Evolutionary conservation across 2,113 vertebrate genomes (phyloP), one percentile per base, ranked within the genome.

Genomic region (Gopherus flavomarginatus): DNA sequence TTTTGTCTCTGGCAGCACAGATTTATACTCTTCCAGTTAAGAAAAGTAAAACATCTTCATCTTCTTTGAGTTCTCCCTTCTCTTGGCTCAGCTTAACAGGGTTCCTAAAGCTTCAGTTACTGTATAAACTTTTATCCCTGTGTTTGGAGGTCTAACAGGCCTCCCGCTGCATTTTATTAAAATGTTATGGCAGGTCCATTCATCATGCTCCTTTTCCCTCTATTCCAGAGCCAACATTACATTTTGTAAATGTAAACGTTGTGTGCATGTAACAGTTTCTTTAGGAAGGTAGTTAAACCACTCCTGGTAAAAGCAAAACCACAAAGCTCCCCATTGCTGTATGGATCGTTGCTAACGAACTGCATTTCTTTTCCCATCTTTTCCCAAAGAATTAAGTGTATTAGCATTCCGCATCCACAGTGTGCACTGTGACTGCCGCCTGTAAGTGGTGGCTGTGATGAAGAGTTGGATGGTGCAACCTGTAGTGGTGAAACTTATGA

Each of bases 351-450:
- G 42, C n/a, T 53, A 65, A 7, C 82, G 1, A 86, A 54, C 49
- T 50, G 24, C 0, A 10, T 72, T 89, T 24, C 59, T 26, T 0
- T 7, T 35, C 1, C 31, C 0, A 10, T 1, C 11, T 35, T 10
- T 31, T 44, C 81, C 69, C 82, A n/a, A 42, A 79, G 49, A 19
- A 24, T 22, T 52, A 54, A 16, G 75, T 31, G 21, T 96, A 95
- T 99, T 98, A 99, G 98, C 99, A 99, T 77, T 99, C 99, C 0
- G 99, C 99, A 4, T 99, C 99, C 93, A 99, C 99, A 1, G 98
- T 99, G 98, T 99, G 99, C 81, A 99, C 99, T 1, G 99, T 99
- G 97, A 99, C 99, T 0, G 99, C 99, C 0, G 99, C 99, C 98
- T 99, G 99, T 52, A 99, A 97, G 95, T 99, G 99, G 97, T 99